Conservation (phyloP, 1,140 invertebrate genomes). For the Spodoptera frugiperda region DNA sequence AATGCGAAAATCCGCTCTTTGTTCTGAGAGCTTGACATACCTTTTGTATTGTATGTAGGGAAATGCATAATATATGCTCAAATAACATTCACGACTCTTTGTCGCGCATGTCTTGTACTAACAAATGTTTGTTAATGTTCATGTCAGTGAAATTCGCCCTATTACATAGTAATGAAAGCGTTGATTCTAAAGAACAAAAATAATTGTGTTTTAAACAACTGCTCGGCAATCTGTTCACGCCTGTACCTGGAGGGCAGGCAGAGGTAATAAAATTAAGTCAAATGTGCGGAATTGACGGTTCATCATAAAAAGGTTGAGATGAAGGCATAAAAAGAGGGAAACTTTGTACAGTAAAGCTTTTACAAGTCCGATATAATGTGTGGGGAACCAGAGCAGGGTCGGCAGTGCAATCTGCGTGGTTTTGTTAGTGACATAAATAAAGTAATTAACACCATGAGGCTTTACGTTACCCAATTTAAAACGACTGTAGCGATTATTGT, state of each 20-base stretch:
- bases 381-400: not conserved
- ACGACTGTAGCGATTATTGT: constrained; percentile 43
- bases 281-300: constrained; percentile 22
- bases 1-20: constrained; percentile 10
- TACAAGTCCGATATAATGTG: constrained; percentile 7
- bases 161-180: not conserved
- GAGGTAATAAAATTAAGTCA: constrained; percentile 14
- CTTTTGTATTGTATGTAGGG: constrained; percentile 2
- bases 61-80: constrained; percentile 26
- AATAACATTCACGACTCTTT: constrained; percentile 1
- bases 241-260: constrained; percentile 6
- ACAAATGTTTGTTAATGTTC: not conserved
- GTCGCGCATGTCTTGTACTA: not conserved
- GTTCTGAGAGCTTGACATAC: constrained; percentile 6
- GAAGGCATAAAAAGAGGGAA: not conserved
- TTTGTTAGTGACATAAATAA: constrained; percentile 57
- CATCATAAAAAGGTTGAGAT: constrained; percentile 4
- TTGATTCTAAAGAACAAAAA: constrained; percentile 12
- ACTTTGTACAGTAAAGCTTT: constrained; percentile 21
- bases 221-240: constrained; percentile 10
- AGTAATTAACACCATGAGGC: constrained; percentile 57
- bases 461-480: constrained; percentile 52
- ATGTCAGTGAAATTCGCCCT: not conserved
- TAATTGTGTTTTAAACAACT: constrained; percentile 16
- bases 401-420: constrained; percentile 57